phyloP scores from a whole-genome alignment of 2,888 invertebrate genomes.

The Drosophila prolongata region DNA sequence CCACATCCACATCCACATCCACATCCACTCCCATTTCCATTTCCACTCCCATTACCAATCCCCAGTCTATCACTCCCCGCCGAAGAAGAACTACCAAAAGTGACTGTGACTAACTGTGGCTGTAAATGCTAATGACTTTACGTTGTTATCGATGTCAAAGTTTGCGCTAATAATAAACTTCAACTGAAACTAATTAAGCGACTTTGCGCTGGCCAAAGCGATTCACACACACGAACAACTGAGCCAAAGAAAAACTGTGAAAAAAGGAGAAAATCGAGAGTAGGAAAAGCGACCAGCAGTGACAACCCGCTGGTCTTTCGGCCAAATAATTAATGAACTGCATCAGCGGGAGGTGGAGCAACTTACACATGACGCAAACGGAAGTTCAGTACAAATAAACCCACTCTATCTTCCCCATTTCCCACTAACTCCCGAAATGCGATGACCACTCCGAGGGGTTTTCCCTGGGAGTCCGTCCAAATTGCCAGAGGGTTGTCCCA shows the following conservation, averaged over 20 bases:
- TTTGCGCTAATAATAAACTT: conserved; percentile 75
- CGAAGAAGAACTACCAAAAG: conserved; percentile 14
- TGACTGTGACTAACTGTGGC: conserved; percentile 40
- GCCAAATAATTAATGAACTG: conserved; percentile 76
- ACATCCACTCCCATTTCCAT: neutral
- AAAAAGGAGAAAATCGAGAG: conserved; percentile 1
- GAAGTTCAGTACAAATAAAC: conserved; percentile 36
- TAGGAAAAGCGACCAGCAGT: conserved; percentile 25
- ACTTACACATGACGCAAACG: conserved; percentile 69
- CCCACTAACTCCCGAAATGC: conserved; percentile 40
- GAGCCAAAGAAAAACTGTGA: neutral
- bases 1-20: too few species aligned
- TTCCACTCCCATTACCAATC: neutral
- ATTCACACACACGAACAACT: conserved; percentile 31
- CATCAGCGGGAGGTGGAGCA: conserved; percentile 47
- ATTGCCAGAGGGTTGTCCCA: conserved; percentile 55
- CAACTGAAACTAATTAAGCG: conserved; percentile 71
- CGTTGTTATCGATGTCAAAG: conserved; percentile 77
- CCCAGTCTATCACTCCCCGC: neutral
- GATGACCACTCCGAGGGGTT: conserved; percentile 56
- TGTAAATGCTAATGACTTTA: conserved; percentile 72
- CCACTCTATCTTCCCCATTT: conserved; percentile 15
- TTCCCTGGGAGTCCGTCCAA: conserved; percentile 12
- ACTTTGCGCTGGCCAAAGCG: conserved; percentile 61
- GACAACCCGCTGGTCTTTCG: conserved; percentile 48